These are phyloP conservation scores for Onychorhynchus coronatus DNA, from an alignment of 2,113 vertebrate species.

Conservation along the genomic window DNA sequence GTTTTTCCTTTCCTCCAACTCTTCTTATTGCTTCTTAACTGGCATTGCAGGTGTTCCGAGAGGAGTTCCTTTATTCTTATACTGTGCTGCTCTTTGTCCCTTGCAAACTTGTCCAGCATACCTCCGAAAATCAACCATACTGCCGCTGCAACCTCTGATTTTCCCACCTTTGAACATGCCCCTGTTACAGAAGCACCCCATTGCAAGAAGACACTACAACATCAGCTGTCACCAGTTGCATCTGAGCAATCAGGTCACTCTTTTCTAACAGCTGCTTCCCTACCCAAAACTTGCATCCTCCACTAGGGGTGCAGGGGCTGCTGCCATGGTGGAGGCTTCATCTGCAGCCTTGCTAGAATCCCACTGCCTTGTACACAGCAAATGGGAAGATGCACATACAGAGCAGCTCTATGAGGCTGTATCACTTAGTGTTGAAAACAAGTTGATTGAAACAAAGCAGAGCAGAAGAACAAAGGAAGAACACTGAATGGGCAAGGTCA, in stretches of 20 bases:
- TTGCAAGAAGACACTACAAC: neutral
- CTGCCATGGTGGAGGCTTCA: neutral
- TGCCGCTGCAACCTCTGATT: neutral
- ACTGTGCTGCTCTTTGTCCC: neutral
- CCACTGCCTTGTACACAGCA: neutral
- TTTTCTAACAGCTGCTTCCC: neutral
- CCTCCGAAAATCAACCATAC: neutral
- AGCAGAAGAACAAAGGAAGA: neutral
- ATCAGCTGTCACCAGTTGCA: neutral
- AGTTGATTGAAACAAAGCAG: neutral
- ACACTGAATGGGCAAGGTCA: neutral
- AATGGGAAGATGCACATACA: neutral
- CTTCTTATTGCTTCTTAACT: neutral
- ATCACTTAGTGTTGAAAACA: neutral
- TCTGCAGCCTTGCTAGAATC: neutral
- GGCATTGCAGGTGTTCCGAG: neutral
- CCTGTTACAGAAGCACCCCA: neutral
- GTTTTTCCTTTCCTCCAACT: neutral
- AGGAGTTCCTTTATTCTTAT: neutral
- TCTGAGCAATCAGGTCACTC: neutral
- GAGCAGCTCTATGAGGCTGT: neutral
- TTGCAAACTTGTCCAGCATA: neutral
- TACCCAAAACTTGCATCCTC: neutral
- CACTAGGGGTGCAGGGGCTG: neutral
- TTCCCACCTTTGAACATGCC: neutral